These are phyloP conservation scores for Drosophila ohnishii DNA, from an alignment of 1,140 invertebrate genomes.

Conservation along the genomic window DNA sequence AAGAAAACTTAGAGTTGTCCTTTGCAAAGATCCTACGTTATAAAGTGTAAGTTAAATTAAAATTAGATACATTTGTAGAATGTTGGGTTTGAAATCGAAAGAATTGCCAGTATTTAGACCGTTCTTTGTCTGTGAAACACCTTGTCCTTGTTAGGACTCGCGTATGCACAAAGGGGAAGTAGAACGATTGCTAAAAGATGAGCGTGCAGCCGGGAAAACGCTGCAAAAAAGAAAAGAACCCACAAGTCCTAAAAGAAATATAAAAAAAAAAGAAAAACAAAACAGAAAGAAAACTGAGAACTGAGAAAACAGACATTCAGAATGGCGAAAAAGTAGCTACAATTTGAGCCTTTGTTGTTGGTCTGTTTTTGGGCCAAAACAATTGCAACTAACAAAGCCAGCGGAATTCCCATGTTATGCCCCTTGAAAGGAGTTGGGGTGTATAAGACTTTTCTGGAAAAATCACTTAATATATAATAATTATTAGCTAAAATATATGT, in stretches of 20 bases:
- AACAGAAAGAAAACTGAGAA: conserved; percentile 6
- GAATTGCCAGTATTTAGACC: not conserved
- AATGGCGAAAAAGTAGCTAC: conserved; percentile 43
- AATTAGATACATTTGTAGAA: no score
- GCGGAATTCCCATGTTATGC: conserved; percentile 24
- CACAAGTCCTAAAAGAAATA: conserved; percentile 6
- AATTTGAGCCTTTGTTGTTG: conserved; percentile 39
- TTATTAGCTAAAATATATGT: not conserved
- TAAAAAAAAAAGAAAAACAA: not conserved
- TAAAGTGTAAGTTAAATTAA: no score
- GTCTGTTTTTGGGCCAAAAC: conserved; percentile 36
- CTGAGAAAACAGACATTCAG: conserved; percentile 33
- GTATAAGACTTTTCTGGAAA: not conserved
- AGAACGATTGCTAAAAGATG: conserved; percentile 23
- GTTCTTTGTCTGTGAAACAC: conserved; percentile 5
- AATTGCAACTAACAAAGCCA: conserved; percentile 55
- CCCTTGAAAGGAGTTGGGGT: not conserved
- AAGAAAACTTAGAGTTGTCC: not conserved
- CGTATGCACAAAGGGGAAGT: conserved; percentile 29
- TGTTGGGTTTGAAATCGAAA: no score
- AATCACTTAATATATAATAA: not conserved
- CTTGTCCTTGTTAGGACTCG: conserved; percentile 33
- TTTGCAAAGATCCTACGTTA: no score
- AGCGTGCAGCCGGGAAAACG: conserved; percentile 23
- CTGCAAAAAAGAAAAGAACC: not conserved